Evolutionary conservation across 2,797 vertebrate genomes (phyloP), one percentile per base, ranked within the genome.

Genomic region (Epinephelus malabaricus): DNA sequence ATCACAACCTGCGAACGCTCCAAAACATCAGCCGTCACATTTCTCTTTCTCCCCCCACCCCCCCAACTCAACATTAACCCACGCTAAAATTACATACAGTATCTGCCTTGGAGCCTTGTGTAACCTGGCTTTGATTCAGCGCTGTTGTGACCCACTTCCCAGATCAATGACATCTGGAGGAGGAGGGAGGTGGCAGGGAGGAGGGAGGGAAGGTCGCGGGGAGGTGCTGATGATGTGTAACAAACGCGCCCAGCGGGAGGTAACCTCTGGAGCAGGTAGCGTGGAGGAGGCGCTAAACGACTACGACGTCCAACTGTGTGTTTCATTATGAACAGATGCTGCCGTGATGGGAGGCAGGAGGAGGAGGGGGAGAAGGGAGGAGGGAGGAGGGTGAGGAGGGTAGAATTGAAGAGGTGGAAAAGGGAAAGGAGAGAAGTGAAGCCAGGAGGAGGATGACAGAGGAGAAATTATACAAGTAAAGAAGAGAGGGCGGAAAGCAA

Each of bases 321-420:
- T 83, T 93, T 94, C 92, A 93, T 94, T 92, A 91, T 71, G 85
- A 92, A 91, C 94, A 95, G 94, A 94, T 94, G 94, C 91, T 87
- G 73, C 69, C 68, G 23, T 78, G 40, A 79, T 78, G 86, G 74
- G 88, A 79, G 87, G 82, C 79, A 58, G 69, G 66, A 5, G 47
- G 68, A 21, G 43, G 49, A 9, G n/a, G 27, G 2, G 12, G 47
- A 5, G 43, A 46, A 8, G n/a, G 25, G 30, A 49, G 53, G 62
- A 43, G 21, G 46, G 46, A 47, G 40, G 40, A 43, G 43, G 21
- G 40, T 10, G 8, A 55, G 34, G 46, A n/a, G 15, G n/a, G 58
- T 12, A n/a, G 53, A 7, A 54, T 4, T 6, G 60, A 47, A n/a
- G 43, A 27, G 63, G 50, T 49, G 71, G 25, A 17, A 5, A 40